Base-by-base conservation (phyloP, 2,113 vertebrate genomes). In the Setophaga petechia region DNA sequence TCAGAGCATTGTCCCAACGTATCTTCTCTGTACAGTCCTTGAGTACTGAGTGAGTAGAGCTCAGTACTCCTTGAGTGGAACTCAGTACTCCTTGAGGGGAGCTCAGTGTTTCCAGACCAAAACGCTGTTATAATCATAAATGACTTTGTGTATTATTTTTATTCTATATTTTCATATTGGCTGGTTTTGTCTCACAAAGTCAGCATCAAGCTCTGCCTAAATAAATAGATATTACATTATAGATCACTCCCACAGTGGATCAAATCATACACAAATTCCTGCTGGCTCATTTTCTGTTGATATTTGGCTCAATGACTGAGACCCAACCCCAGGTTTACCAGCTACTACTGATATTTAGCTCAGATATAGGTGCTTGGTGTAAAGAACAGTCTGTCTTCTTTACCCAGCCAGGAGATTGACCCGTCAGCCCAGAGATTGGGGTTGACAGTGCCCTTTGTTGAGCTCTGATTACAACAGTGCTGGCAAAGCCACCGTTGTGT, bases 381-480 rank as follows among this genome's bases (percentile, higher is more conserved):
- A 46, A 74, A 67, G 66, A 84, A 71, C 0, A 0, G 28, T 7
- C 18, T 65, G 41, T 39, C 28, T 46, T 82, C 81, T 83, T 90
- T 61, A 61, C 43, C 66, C 58, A 87, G 15, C 25, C 33, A 15
- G 24, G 51, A 88, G 61, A n/a, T 11, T 93, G 92, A 90, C 89
- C 69, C 87, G 43, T 37, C 57, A 55, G 37, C 73, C n/a, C 61
- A 22, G 57, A 80, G 80, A 78, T 0, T 43, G 67, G 88, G 49
- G n/a, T 81, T 79, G 68, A 65, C 78, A 68, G 54, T 75, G 68
- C 49, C 89, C 81, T 91, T 94, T 81, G 31, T 84, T 1, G n/a
- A 88, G 72, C 94, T 97, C 93, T 30, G 10, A 82, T 95, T 96
- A 74, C 89, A 97, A 39, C 52, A 84, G 79, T 2, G 6, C 90